Conservation (phyloP, 2,888 invertebrate genomes). For the Andrena flavipes region DNA sequence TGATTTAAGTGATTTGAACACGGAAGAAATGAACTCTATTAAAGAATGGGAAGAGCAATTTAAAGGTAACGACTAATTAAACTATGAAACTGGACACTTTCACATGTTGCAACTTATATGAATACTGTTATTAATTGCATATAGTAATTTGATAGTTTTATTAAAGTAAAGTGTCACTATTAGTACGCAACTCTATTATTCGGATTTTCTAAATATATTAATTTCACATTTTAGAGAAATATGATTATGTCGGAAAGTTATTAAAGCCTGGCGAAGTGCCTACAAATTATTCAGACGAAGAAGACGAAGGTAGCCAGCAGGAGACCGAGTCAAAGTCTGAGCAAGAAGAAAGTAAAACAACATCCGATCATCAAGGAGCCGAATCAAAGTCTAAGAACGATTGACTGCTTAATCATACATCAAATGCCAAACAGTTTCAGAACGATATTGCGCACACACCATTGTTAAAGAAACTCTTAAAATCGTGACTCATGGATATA, state of each 20-base stretch:
- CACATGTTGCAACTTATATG: background rate
- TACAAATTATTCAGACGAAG: conserved; percentile 96
- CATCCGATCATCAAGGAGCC: conserved; percentile 79
- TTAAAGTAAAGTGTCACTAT: background rate
- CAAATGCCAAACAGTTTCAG: conserved; percentile 66
- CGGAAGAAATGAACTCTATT: conserved; percentile 97
- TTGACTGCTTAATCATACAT: conserved; percentile 77
- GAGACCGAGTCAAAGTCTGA: conserved; percentile 83
- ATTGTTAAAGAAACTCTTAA: conserved; percentile 74
- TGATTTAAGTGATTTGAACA: conserved; percentile 96
- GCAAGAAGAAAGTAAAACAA: conserved; percentile 86
- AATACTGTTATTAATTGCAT: background rate
- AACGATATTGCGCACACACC: conserved; percentile 75
- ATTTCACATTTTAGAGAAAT: conserved; percentile 91
- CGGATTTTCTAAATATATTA: background rate
- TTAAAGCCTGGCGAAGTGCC: conserved; percentile 96
- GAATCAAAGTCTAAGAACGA: conserved; percentile 84
- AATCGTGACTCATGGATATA: conserved; percentile 71
- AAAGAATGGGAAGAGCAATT: conserved; percentile 99
- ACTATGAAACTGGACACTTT: conserved; percentile 14
- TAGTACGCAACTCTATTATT: background rate
- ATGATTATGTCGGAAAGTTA: conserved; percentile 95
- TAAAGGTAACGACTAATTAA: conserved; percentile 88
- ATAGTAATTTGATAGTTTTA: conserved; percentile 1
- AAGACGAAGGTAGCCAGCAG: conserved; percentile 87